A percentile compares a stretch with the other conserved stretches of the same genome.
phyloP scores from a whole-genome alignment of 2,113 vertebrate species.

The Aythya baeri region DNA sequence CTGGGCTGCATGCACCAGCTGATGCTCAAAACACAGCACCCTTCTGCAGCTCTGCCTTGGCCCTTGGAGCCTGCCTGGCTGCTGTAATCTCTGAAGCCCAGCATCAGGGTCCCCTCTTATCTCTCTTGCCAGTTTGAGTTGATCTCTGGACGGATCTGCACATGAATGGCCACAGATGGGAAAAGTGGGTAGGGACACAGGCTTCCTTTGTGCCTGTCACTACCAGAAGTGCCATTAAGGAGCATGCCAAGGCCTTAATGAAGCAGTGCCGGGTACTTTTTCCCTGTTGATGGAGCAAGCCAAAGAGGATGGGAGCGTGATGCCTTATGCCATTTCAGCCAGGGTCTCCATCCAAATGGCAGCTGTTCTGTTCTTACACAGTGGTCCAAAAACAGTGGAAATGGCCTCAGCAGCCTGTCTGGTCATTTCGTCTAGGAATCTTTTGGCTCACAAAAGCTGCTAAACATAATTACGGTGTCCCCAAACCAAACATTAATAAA shows the following conservation, averaged over 20 bases:
- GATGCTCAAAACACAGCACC: background rate
- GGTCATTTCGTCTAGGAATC: background rate
- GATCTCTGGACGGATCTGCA: slow-evolving; percentile 19
- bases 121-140: background rate
- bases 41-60: background rate
- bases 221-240: background rate
- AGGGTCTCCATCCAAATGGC: background rate
- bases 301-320: background rate
- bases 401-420: background rate
- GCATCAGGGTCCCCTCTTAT: background rate
- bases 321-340: background rate
- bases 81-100: background rate
- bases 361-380: background rate
- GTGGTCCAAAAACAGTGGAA: background rate
- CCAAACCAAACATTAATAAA: slow-evolving; percentile 41
- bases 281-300: background rate
- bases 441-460: background rate
- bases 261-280: background rate
- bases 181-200: background rate
- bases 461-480: background rate
- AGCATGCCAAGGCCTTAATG: background rate
- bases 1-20: accelerated
- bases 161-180: background rate
- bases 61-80: background rate
- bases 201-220: slow-evolving; percentile 2